Percentiles rank a stretch among this genome's conserved stretches.
phyloP scores from a whole-genome alignment of 2,113 vertebrate genomes.

The Balaenoptera acutorostrata region DNA sequence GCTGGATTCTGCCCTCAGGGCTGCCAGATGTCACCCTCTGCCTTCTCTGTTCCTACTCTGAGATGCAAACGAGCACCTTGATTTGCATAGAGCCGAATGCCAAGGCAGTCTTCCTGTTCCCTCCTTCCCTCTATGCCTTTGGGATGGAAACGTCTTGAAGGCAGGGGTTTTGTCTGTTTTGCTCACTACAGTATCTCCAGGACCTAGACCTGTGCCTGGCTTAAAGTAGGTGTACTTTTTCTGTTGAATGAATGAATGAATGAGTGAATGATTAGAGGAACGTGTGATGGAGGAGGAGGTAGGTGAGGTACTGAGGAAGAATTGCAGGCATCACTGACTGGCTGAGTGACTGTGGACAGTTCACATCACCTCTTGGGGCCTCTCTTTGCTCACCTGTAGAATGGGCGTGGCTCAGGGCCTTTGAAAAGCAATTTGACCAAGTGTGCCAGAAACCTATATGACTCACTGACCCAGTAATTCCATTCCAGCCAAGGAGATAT shows the following conservation, averaged over 20 bases:
- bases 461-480: slow-evolving; percentile 20
- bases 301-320: neutral
- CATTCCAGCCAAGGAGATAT: neutral
- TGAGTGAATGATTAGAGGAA: neutral
- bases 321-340: fast-evolving
- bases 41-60: neutral
- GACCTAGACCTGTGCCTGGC: neutral
- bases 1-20: neutral
- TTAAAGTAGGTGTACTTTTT: neutral
- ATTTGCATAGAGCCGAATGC: neutral
- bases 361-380: neutral
- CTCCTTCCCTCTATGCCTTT: neutral
- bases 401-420: neutral
- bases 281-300: fast-evolving
- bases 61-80: neutral
- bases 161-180: neutral
- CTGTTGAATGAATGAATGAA: neutral
- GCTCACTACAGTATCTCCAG: neutral
- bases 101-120: neutral
- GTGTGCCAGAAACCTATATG: neutral
- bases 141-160: neutral
- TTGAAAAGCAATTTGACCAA: neutral
- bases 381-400: neutral
- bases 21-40: neutral
- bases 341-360: neutral